A percentile compares a stretch with the other conserved stretches of the same genome.
Conservation (phyloP, 1,140 invertebrate species). For the Papilio helenus region DNA sequence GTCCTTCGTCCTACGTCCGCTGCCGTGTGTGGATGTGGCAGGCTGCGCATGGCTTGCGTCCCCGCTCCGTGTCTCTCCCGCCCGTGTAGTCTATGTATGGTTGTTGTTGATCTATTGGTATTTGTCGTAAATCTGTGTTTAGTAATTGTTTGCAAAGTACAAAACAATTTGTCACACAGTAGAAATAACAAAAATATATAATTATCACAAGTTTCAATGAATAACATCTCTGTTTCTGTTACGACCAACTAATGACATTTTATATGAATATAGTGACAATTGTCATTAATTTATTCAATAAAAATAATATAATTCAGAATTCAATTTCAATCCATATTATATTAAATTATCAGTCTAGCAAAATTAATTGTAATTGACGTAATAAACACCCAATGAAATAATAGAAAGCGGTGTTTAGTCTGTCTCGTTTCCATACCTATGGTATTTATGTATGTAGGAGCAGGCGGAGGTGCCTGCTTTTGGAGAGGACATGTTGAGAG, state of each 20-base stretch:
- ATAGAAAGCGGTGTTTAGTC: background rate
- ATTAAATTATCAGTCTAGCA: background rate
- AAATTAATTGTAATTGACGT: background rate
- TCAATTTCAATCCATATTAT: background rate
- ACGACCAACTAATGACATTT: background rate
- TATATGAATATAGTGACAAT: background rate
- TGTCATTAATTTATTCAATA: background rate
- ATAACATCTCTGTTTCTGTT: background rate
- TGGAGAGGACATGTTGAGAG: background rate
- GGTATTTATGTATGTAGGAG: background rate
- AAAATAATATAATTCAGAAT: background rate
- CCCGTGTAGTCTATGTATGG: background rate
- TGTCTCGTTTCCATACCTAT: background rate
- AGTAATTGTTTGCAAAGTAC: background rate
- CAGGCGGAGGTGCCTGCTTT: background rate
- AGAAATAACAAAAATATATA: background rate
- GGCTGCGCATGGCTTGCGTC: constrained; percentile 27
- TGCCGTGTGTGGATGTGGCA: constrained; percentile 13
- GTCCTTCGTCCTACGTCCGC: constrained; percentile 17
- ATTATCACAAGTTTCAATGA: background rate
- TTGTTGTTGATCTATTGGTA: constrained; percentile 18
- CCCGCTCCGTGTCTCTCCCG: constrained; percentile 19
- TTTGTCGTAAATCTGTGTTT: background rate
- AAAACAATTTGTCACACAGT: background rate
- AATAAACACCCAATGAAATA: background rate